A percentile compares a stretch with the other conserved stretches of the same genome.
Evolutionary conservation across 2,113 vertebrate species (phyloP).

Genomic region (Laterallus jamaicensis): DNA sequence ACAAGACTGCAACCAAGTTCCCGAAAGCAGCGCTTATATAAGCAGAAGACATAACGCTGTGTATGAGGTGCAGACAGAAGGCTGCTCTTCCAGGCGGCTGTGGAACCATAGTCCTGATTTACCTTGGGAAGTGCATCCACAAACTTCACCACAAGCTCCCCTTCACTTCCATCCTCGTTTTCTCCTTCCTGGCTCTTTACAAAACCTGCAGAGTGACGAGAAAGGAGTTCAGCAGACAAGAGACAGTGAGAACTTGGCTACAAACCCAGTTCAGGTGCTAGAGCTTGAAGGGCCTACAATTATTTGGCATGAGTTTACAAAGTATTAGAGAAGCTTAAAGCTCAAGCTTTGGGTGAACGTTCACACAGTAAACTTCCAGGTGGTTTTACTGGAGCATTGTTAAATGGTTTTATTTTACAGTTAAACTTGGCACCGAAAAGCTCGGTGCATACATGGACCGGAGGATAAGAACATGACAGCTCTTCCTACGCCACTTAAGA

Average conservation of each 20-base stretch:
- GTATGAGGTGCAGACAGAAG: neutral
- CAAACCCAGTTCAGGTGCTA: neutral
- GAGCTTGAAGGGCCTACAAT: neutral
- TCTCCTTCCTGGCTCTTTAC: conserved; percentile 94
- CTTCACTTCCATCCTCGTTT: conserved; percentile 85
- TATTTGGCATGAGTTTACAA: neutral
- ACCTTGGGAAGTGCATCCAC: conserved; percentile 86
- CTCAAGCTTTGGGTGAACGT: neutral
- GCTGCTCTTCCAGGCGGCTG: neutral
- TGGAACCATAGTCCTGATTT: neutral
- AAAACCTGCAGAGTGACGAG: conserved; percentile 77
- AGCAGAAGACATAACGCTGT: neutral
- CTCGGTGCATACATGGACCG: conserved; percentile 42
- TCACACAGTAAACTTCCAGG: conserved; percentile 12
- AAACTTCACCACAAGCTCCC: conserved; percentile 89
- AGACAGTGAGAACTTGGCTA: neutral
- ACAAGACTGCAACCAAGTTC: neutral
- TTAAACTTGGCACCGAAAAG: conserved; percentile 51
- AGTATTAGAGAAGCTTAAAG: neutral
- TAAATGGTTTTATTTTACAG: conserved; percentile 51
- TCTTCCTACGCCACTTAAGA: conserved; percentile 78
- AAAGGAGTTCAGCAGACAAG: neutral
- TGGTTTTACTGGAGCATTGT: conserved; percentile 21
- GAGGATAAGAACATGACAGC: conserved; percentile 72
- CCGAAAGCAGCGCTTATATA: neutral